phyloP scores from a whole-genome alignment of 2,113 vertebrate genomes.

The Gulo gulo region DNA sequence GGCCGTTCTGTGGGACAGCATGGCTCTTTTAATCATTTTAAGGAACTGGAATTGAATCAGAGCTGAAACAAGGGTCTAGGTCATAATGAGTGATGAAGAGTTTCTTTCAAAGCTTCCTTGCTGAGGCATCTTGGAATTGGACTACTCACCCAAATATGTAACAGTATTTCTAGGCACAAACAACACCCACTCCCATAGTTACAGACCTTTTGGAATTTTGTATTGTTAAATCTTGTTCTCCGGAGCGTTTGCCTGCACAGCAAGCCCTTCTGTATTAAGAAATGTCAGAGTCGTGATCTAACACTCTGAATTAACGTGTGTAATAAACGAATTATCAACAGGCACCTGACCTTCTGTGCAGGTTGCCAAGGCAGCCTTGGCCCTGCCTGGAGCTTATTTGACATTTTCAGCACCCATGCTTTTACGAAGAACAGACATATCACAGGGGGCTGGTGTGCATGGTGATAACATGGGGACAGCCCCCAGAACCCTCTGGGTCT shows the following conservation, averaged over 20 bases:
- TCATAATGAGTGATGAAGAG: background rate
- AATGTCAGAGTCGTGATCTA: background rate
- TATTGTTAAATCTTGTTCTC: background rate
- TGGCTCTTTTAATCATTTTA: background rate
- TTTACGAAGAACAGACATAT: conserved; percentile 34
- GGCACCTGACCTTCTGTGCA: background rate
- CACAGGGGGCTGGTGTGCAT: background rate
- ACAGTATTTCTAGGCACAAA: background rate
- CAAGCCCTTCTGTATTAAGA: background rate
- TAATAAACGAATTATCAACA: background rate
- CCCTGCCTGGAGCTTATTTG: background rate
- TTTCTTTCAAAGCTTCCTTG: conserved; percentile 23
- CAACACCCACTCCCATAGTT: background rate
- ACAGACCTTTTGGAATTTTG: background rate
- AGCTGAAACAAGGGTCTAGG: background rate
- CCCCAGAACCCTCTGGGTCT: background rate
- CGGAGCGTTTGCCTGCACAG: no score
- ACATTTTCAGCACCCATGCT: conserved; percentile 39
- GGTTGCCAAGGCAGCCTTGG: conserved; percentile 26
- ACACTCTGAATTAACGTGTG: background rate
- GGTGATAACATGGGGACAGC: background rate
- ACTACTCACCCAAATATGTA: background rate
- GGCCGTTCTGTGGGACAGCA: background rate
- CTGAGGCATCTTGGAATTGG: background rate
- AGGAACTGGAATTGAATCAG: background rate